Conservation (phyloP, 2,113 vertebrate species). For the Elanoides forficatus region DNA sequence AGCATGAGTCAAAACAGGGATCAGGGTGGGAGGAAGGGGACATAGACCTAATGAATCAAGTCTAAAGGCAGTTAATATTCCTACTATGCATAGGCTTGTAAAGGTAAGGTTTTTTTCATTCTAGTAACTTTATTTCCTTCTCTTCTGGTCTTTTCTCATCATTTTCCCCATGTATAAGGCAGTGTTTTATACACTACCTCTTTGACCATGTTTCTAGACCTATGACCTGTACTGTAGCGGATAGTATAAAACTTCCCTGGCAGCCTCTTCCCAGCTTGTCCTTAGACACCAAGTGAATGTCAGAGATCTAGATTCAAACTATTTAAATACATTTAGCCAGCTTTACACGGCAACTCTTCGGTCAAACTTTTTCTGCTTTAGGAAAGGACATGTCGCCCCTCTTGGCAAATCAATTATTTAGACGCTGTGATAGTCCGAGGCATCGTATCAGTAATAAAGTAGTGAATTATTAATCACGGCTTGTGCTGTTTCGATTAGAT, state of each 20-base stretch:
- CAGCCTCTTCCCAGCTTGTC: not conserved
- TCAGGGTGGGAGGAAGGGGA: not conserved
- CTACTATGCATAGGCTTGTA: not conserved
- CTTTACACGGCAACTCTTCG: conserved; percentile 28
- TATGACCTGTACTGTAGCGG: not conserved
- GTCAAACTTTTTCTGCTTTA: conserved; percentile 64
- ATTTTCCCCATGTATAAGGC: not conserved
- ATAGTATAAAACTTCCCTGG: not conserved
- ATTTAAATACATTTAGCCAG: conserved; percentile 60
- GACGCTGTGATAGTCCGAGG: conserved; percentile 69
- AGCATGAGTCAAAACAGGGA: not conserved
- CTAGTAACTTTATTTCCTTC: not conserved
- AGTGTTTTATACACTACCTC: not conserved
- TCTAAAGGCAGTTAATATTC: not conserved
- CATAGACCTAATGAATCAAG: not conserved
- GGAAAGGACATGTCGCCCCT: conserved; percentile 61
- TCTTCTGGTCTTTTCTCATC: not conserved
- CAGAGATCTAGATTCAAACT: conserved; percentile 30
- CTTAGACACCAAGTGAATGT: conserved; percentile 33
- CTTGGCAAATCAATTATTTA: conserved; percentile 75
- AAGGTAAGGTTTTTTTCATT: not conserved
- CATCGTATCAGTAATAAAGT: conserved; percentile 75
- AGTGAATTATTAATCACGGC: conserved; percentile 72
- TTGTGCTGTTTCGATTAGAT: conserved; percentile 73
- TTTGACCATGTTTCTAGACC: not conserved